Evolutionary conservation across 2,888 invertebrate species (phyloP).

Genomic region (Nowickia ferox): DNA sequence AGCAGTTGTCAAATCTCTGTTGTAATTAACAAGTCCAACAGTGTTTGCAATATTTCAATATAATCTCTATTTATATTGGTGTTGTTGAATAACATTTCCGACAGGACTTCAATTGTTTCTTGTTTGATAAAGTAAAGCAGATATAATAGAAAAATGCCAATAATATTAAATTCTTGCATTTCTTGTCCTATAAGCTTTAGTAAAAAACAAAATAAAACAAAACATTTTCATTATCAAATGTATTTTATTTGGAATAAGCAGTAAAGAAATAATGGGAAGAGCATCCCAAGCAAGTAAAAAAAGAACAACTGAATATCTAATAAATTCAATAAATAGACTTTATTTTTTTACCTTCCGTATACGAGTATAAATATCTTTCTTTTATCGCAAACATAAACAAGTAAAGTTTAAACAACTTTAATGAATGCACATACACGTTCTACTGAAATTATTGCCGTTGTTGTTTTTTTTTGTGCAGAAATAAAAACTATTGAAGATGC

Average conservation of each 20-base stretch:
- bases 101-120: no score
- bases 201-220: background rate
- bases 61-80: no score
- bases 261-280: background rate
- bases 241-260: conserved; percentile 27
- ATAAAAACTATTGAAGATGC: background rate
- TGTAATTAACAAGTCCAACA: no score
- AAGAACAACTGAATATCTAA: conserved; percentile 18
- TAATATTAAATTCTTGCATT: background rate
- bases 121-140: background rate
- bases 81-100: no score
- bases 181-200: background rate
- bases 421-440: conserved; percentile 54
- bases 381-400: conserved; percentile 11
- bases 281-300: conserved; percentile 4
- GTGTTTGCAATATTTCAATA: no score
- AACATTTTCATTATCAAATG: background rate
- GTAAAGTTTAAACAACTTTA: conserved; percentile 21
- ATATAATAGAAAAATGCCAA: background rate
- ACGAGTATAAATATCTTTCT: conserved; percentile 39
- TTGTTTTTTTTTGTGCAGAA: conserved; percentile 27
- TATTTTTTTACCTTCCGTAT: conserved; percentile 6
- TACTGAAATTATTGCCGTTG: conserved; percentile 51
- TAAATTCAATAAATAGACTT: conserved; percentile 51
- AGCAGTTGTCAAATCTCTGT: no score